These are phyloP conservation scores for Diabrotica virgifera DNA, from an alignment of 1,140 invertebrate genomes.

Conservation along the genomic window DNA sequence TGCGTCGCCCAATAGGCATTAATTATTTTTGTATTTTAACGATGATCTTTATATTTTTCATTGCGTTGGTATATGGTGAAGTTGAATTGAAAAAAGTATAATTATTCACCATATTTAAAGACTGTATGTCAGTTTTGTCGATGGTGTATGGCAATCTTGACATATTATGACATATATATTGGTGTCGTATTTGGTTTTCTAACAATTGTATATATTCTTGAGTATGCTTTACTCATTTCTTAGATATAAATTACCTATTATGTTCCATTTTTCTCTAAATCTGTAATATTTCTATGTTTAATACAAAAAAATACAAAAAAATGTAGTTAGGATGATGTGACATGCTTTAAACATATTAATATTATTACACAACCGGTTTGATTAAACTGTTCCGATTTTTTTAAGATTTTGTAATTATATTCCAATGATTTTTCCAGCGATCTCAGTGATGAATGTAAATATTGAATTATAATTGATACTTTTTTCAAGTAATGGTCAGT, in stretches of 20 bases:
- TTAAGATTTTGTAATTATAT: conserved; percentile 40
- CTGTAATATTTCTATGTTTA: conserved; percentile 10
- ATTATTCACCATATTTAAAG: conserved; percentile 1
- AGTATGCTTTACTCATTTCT: conserved; percentile 10
- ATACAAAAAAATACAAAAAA: conserved; percentile 3
- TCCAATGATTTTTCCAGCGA: conserved; percentile 44
- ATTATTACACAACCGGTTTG: conserved; percentile 14
- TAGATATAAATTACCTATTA: conserved; percentile 2
- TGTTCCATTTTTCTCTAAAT: conserved; percentile 13
- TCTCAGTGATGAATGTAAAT: conserved; percentile 44
- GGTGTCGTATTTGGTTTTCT: background rate
- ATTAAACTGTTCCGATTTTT: conserved; percentile 19
- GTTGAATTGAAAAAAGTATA: conserved; percentile 12
- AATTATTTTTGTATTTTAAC: background rate
- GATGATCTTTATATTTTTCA: background rate
- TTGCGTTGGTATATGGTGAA: background rate
- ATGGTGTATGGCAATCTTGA: background rate
- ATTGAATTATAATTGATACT: conserved; percentile 31
- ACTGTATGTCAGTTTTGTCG: conserved; percentile 7
- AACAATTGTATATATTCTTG: conserved; percentile 16
- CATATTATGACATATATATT: background rate
- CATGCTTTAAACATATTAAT: conserved; percentile 10
- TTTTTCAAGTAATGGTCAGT: conserved; percentile 43
- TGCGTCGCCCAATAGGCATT: background rate
- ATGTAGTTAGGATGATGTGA: background rate